A percentile compares a stretch with the other conserved stretches of the same genome.
Evolutionary conservation across 2,797 vertebrate species (phyloP).

Genomic region (Acridotheres tristis): DNA sequence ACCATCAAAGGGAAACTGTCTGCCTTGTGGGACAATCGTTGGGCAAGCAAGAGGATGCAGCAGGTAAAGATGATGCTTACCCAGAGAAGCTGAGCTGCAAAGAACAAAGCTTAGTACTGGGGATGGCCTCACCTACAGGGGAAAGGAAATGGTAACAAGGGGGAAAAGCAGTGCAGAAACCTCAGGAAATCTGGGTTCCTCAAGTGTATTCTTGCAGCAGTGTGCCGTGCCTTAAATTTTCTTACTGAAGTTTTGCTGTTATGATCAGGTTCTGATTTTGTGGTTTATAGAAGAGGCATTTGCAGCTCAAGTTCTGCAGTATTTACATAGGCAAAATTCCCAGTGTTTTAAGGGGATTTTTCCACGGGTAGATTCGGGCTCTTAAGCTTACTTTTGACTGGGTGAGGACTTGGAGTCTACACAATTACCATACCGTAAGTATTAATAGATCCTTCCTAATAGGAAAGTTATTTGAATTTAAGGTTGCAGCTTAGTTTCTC

Average conservation of each 20-base stretch:
- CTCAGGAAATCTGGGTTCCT: not conserved
- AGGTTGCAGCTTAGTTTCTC: slow-evolving; percentile 48
- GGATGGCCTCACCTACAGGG: not conserved
- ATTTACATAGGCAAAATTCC: slow-evolving; percentile 19
- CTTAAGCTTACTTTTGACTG: not conserved
- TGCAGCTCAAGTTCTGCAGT: not conserved
- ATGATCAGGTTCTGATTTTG: not conserved
- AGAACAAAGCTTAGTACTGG: not conserved
- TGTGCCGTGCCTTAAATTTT: not conserved
- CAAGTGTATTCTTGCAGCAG: not conserved
- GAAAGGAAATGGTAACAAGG: not conserved
- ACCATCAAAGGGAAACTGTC: slow-evolving; percentile 21
- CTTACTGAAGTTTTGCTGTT: not conserved
- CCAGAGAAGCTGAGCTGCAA: not conserved
- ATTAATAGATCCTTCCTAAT: slow-evolving; percentile 56
- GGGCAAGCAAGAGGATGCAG: slow-evolving; percentile 1
- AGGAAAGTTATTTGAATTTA: slow-evolving; percentile 54
- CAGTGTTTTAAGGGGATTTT: slow-evolving; percentile 30
- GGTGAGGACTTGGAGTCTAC: slow-evolving; percentile 13
- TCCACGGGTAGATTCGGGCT: not conserved
- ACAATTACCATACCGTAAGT: slow-evolving; percentile 12
- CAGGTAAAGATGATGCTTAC: slow-evolving; percentile 3
- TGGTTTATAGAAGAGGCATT: not conserved
- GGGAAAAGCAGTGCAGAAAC: not conserved
- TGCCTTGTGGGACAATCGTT: not conserved